These are phyloP conservation scores for Baccha elongata DNA, from an alignment of 2,888 invertebrate genomes.

Conservation along the genomic window DNA sequence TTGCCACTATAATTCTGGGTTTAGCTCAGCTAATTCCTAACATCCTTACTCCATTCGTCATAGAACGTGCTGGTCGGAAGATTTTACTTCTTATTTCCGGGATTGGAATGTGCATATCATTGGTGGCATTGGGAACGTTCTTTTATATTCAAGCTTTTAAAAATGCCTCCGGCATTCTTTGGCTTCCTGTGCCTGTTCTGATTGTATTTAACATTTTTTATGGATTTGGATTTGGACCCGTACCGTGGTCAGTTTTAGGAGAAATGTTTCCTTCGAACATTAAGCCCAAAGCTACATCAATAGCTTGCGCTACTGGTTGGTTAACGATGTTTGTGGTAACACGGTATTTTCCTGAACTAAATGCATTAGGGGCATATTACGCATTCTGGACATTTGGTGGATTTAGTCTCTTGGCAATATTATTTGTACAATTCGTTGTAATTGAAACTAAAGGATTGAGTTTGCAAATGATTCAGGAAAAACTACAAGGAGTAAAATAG, in stretches of 20 bases:
- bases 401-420: background rate
- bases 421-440: conserved; percentile 85
- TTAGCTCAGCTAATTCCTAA: conserved; percentile 90
- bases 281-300: conserved; percentile 76
- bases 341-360: conserved; percentile 9
- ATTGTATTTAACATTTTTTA: conserved; percentile 80
- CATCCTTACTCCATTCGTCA: conserved; percentile 88
- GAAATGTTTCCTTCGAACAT: conserved; percentile 87
- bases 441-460: conserved; percentile 91
- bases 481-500: conserved; percentile 81
- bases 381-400: conserved; percentile 12
- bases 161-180: background rate
- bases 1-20: conserved; percentile 89
- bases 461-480: conserved; percentile 91
- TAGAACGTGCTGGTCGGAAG: conserved; percentile 90
- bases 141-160: conserved; percentile 84
- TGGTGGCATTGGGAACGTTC: conserved; percentile 85
- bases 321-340: background rate
- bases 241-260: conserved; percentile 14
- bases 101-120: conserved; percentile 86
- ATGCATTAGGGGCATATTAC: background rate
- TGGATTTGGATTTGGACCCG: conserved; percentile 82
- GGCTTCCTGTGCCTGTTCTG: conserved; percentile 78
- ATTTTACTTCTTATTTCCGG: conserved; percentile 88
- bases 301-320: background rate